These are phyloP conservation scores for Lycaon pictus DNA, from an alignment of 2,113 vertebrate genomes.

Conservation along the genomic window DNA sequence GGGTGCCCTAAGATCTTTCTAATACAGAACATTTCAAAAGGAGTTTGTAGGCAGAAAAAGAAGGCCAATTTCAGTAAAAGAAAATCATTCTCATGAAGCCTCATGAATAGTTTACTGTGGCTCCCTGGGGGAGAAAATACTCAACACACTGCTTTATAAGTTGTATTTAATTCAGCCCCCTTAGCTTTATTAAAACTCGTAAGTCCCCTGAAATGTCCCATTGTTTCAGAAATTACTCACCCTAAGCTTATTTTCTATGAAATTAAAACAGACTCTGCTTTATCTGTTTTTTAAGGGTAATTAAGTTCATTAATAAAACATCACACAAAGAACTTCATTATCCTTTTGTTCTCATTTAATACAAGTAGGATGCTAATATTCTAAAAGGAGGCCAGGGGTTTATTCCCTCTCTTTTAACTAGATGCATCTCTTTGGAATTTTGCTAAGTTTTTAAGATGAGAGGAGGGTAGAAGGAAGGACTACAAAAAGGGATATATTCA, in stretches of 20 bases:
- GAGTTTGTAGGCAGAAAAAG: not conserved
- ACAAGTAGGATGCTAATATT: constrained; percentile 55
- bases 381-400: not conserved
- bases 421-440: constrained; percentile 52
- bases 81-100: not conserved
- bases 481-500: not conserved
- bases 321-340: constrained; percentile 60
- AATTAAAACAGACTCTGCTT: constrained; percentile 65
- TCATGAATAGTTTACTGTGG: not conserved
- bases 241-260: constrained; percentile 52
- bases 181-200: constrained; percentile 64
- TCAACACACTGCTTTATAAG: constrained; percentile 29
- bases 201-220: constrained; percentile 58
- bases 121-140: not conserved
- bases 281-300: constrained; percentile 65
- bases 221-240: constrained; percentile 63
- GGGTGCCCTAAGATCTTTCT: not conserved
- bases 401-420: not conserved
- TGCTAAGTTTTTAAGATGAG: constrained; percentile 5
- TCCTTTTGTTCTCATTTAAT: constrained; percentile 46
- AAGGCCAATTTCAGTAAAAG: not conserved
- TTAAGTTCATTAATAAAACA: constrained; percentile 75
- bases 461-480: not conserved
- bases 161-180: constrained; percentile 56
- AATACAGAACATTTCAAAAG: constrained; percentile 10